phyloP scores from a whole-genome alignment of 2,797 vertebrate genomes.

The Alosa sapidissima region DNA sequence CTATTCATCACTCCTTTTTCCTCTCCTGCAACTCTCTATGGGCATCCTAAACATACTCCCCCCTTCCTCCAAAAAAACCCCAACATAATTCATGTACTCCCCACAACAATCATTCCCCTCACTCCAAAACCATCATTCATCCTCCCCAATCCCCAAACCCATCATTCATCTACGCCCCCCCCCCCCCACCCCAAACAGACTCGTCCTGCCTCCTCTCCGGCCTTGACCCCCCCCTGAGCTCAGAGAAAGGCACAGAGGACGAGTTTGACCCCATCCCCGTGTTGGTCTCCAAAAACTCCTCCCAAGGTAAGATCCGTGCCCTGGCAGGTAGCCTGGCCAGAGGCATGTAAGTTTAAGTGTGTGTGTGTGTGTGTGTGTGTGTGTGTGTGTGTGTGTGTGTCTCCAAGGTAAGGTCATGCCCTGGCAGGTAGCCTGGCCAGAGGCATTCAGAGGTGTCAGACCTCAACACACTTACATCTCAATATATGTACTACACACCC shows the following conservation, averaged over 20 bases:
- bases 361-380: too few relatives aligned
- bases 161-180: not conserved
- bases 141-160: not conserved
- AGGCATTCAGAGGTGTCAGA: not conserved
- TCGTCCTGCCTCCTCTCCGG: conserved; percentile 93
- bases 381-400: too few relatives aligned
- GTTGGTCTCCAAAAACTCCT: conserved; percentile 90
- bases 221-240: conserved; percentile 79
- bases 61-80: not conserved
- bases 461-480: too few relatives aligned
- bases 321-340: not conserved
- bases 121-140: not conserved
- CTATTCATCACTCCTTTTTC: not conserved
- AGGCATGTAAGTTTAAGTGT: not conserved
- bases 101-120: not conserved
- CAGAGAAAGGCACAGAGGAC: conserved; percentile 87
- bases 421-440: not conserved
- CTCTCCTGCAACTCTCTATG: not conserved
- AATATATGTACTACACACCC: not conserved
- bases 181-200: conserved; percentile 75
- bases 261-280: conserved; percentile 99
- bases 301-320: conserved; percentile 87
- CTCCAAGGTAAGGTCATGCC: not conserved
- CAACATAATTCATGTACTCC: not conserved
- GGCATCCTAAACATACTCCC: not conserved